Conservation (phyloP, 2,113 vertebrate genomes). For the Nothobranchius kuhntae region DNA sequence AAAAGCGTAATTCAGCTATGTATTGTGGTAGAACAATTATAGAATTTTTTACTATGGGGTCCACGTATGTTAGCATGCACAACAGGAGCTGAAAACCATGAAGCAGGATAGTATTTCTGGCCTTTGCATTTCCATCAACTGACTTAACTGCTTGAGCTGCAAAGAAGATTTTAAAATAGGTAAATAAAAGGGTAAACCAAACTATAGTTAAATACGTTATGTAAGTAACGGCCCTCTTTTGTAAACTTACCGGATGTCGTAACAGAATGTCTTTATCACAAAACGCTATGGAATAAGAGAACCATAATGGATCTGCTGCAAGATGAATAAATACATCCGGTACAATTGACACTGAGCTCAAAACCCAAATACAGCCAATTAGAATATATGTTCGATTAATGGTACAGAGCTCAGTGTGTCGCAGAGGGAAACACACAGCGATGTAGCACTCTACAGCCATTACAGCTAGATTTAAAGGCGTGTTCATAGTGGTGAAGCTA, state of each 20-base stretch:
- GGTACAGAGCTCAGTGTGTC: constrained; percentile 52
- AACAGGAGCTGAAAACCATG: constrained; percentile 53
- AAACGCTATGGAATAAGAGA: constrained; percentile 35
- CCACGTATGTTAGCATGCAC: constrained; percentile 55
- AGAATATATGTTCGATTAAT: constrained; percentile 44
- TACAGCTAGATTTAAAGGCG: constrained; percentile 39
- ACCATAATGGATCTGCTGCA: constrained; percentile 26
- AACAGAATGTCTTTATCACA: constrained; percentile 40
- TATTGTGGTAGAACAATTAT: constrained; percentile 9
- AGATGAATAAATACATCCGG: constrained; percentile 52
- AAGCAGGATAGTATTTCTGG: constrained; percentile 47
- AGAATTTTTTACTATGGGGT: neutral
- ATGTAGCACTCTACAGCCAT: constrained; percentile 73
- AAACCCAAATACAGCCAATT: constrained; percentile 57
- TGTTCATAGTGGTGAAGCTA: constrained; percentile 55
- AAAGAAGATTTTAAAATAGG: constrained; percentile 56
- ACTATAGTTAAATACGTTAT: constrained; percentile 38
- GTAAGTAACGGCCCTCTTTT: constrained; percentile 44
- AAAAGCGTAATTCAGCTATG: fast-evolving
- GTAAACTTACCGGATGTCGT: neutral
- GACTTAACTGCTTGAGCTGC: constrained; percentile 43
- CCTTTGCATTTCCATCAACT: constrained; percentile 27
- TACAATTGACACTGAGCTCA: constrained; percentile 20
- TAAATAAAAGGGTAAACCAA: constrained; percentile 54
- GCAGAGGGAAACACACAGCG: constrained; percentile 64